Conservation (phyloP, 1,140 invertebrate species). For the Euwallacea similis region DNA sequence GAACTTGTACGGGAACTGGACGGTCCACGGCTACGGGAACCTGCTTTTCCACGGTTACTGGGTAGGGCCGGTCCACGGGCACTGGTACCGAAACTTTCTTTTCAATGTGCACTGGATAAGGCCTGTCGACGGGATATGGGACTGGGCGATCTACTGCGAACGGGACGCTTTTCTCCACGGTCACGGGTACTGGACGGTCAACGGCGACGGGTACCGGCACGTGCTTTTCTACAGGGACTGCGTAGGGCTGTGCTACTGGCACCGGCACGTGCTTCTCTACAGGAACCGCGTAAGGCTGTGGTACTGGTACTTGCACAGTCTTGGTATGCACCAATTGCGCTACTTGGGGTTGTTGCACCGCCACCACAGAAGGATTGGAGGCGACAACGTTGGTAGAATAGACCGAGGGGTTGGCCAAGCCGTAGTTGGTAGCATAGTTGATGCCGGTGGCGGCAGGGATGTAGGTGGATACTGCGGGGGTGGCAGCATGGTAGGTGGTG, state of each 20-base stretch:
- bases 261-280: conserved; percentile 22
- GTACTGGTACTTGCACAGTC: conserved; percentile 27
- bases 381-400: neutral
- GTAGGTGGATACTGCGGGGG: neutral
- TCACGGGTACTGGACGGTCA: conserved; percentile 28
- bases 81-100: conserved; percentile 25
- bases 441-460: neutral
- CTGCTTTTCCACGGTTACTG: conserved; percentile 37
- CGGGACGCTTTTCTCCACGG: conserved; percentile 23
- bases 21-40: conserved; percentile 31
- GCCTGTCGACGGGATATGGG: conserved; percentile 25
- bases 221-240: conserved; percentile 25
- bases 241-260: conserved; percentile 8
- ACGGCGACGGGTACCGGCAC: conserved; percentile 32
- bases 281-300: conserved; percentile 6
- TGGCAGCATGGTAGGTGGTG: neutral
- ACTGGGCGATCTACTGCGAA: conserved; percentile 29
- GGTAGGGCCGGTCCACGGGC: conserved; percentile 32
- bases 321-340: conserved; percentile 16
- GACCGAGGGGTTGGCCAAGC: neutral
- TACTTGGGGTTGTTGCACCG: conserved; percentile 8
- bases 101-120: conserved; percentile 31
- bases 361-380: neutral
- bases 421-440: neutral
- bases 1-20: conserved; percentile 38